Base-by-base conservation (phyloP, 2,797 vertebrate species). In the Fistularia tabacaria region DNA sequence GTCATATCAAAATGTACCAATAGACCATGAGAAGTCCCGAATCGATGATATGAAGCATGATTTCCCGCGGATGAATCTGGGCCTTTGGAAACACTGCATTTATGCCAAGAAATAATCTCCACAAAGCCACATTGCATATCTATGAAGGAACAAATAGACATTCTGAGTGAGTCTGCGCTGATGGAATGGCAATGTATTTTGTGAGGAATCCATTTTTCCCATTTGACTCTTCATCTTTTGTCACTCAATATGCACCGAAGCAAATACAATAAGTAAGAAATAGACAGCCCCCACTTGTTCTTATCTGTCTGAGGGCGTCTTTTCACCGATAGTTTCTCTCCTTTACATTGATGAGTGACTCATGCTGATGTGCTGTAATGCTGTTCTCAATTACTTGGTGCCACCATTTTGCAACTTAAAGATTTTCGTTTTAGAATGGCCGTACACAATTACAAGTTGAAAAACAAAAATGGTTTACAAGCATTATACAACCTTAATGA, bases 221-320 rank as follows among this genome's bases (percentile, higher is more conserved):
- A 52, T 66, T 74, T 59, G 51, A 56, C 55, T 62, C 70, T 51
- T 76, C 59, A 60, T 77, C 57, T 60, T 61, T 71, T 73, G 60
- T 71, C 66, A 59, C 60, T 66, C 38, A 41, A 10, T 59, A 57
- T 74, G 59, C 50, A 39, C 49, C 37, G 15, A 36, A 54, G 44
- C 25, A 60, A 55, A 59, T 66, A 41, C 11, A 66, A 59, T 38
- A 47, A 54, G 51, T 59, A 76, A 76, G 63, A 54, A 55, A 52
- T 45, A 54, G 50, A 66, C 41, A 46, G 45, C 60, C 41, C 48
- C 58, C 42, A 36, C 38, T 59, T 53, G n/a, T 52, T 71, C 14
- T 67, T 53, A 49, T 67, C 48, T 50, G 36, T 59, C 64, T 50
- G 46, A 55, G 38, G 42, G 57, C 40, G 13, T 8, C 45, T 57